These are phyloP conservation scores for Genyomyrus donnyi DNA, from an alignment of 2,113 vertebrate species.

Conservation along the genomic window DNA sequence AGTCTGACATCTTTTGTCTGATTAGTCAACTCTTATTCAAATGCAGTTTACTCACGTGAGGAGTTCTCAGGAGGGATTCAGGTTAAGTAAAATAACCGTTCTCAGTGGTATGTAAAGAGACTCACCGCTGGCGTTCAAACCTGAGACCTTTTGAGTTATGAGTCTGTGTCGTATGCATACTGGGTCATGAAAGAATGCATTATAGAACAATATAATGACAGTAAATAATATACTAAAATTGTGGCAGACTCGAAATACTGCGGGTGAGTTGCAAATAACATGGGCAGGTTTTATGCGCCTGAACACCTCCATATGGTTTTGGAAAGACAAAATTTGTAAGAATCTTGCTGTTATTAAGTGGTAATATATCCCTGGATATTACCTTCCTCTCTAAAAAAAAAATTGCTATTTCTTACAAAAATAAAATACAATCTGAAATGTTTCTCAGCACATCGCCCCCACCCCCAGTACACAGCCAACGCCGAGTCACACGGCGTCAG, in stretches of 20 bases:
- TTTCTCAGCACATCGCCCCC: not conserved
- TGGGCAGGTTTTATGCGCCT: not conserved
- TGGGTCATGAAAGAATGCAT: not conserved
- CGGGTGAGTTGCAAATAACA: not conserved
- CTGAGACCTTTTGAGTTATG: not conserved
- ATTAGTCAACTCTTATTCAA: not conserved
- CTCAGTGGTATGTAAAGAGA: not conserved
- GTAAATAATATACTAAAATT: not conserved
- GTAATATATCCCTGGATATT: not conserved
- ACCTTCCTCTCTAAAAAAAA: not conserved
- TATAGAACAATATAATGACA: not conserved
- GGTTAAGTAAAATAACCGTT: not conserved
- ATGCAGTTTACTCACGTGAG: not conserved
- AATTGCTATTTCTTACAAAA: not conserved
- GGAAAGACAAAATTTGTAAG: not conserved
- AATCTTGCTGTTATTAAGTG: not conserved
- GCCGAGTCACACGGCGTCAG: not conserved
- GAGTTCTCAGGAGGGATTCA: not conserved
- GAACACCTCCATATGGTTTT: not conserved
- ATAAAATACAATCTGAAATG: not conserved
- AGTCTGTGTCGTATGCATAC: not conserved
- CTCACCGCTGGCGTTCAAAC: not conserved
- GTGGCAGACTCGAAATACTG: not conserved
- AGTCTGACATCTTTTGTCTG: not conserved
- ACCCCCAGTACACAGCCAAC: not conserved